phyloP scores from a whole-genome alignment of 2,113 vertebrate genomes.

The Camarhynchus parvulus region DNA sequence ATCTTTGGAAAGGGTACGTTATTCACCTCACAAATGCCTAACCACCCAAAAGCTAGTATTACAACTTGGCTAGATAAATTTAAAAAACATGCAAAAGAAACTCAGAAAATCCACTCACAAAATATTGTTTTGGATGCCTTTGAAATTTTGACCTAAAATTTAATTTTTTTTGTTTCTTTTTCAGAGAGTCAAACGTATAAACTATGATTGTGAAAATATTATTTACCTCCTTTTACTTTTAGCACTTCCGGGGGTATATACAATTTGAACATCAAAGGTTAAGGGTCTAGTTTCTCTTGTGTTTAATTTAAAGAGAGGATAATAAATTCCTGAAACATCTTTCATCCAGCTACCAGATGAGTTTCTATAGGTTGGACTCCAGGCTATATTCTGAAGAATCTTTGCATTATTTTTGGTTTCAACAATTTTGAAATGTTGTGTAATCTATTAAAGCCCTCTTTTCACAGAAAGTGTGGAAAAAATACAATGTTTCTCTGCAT shows the following conservation, averaged over 20 bases:
- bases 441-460: background rate
- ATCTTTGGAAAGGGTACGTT: background rate
- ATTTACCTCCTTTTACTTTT: background rate
- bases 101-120: fast-evolving
- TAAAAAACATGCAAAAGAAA: background rate
- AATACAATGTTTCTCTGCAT: background rate
- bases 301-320: background rate
- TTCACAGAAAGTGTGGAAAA: background rate
- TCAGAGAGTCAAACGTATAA: background rate
- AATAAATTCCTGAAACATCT: background rate
- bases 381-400: background rate
- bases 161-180: background rate
- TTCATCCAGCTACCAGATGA: background rate
- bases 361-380: background rate
- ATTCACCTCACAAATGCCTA: background rate
- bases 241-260: background rate
- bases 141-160: background rate
- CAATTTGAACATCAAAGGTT: background rate
- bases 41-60: background rate
- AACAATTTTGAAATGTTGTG: background rate
- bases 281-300: background rate
- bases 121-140: background rate
- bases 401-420: background rate
- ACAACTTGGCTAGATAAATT: background rate
- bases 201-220: background rate